Conservation (phyloP, 2,797 vertebrate genomes). For the Pampus argenteus region DNA sequence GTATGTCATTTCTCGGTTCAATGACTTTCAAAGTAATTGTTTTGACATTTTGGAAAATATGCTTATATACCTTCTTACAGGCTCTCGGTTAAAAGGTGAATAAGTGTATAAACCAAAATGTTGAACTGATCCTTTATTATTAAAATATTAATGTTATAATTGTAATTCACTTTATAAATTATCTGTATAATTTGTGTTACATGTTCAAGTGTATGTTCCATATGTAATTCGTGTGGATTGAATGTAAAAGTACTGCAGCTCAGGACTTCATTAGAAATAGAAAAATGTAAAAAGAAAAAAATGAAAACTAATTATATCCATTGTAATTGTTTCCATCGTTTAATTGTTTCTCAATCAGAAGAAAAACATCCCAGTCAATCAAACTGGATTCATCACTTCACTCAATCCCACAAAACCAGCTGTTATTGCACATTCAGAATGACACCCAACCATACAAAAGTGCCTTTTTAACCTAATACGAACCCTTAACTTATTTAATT, state of each 20-base stretch:
- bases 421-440: background rate
- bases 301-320: background rate
- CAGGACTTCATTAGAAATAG: conserved; percentile 28
- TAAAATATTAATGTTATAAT: conserved; percentile 9
- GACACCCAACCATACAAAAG: conserved; percentile 15
- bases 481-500: conserved; percentile 45
- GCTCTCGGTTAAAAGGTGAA: background rate
- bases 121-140: background rate
- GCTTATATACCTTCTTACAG: background rate
- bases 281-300: background rate
- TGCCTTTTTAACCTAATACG: conserved; percentile 35
- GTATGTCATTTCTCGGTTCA: conserved; percentile 15
- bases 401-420: background rate
- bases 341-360: conserved; percentile 11
- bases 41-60: conserved; percentile 2
- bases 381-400: conserved; percentile 3
- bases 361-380: background rate
- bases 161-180: conserved; percentile 19
- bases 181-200: conserved; percentile 27
- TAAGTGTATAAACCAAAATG: background rate
- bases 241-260: conserved; percentile 51
- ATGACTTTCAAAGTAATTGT: conserved; percentile 14
- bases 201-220: conserved; percentile 11
- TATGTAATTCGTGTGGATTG: conserved; percentile 24
- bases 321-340: conserved; percentile 8